A percentile compares a stretch with the other conserved stretches of the same genome.
Evolutionary conservation across 2,888 invertebrate species (phyloP).

Genomic region (Ormyrus nitidulus): DNA sequence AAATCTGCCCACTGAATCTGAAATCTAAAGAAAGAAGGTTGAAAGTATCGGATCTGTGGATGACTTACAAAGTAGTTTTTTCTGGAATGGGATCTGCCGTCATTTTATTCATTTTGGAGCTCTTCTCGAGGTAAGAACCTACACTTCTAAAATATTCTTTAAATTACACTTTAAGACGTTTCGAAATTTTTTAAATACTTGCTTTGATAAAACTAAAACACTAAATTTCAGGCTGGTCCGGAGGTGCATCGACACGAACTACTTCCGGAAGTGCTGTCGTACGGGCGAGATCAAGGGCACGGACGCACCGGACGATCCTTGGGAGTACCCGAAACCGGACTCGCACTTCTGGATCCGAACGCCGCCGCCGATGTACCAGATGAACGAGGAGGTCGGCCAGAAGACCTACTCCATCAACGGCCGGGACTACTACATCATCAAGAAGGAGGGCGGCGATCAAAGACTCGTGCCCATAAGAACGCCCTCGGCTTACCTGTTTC

Average conservation of each 20-base stretch:
- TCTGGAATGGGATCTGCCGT: conserved; percentile 82
- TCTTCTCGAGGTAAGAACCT: conserved; percentile 65
- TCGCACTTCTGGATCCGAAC: conserved; percentile 54
- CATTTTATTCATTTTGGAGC: conserved; percentile 82
- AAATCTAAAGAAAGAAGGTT: conserved; percentile 88
- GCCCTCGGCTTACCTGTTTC: conserved; percentile 87
- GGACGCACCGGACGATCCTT: background rate
- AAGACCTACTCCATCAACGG: conserved; percentile 79
- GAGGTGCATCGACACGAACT: background rate
- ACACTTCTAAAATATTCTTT: too few relatives aligned
- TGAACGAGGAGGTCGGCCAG: conserved; percentile 25
- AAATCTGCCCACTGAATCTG: conserved; percentile 88
- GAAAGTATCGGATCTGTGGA: conserved; percentile 84
- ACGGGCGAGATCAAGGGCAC: conserved; percentile 17
- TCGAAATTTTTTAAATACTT: too few relatives aligned
- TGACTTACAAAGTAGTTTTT: conserved; percentile 87
- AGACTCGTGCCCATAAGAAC: conserved; percentile 84
- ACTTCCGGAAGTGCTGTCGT: conserved; percentile 18
- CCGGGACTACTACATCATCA: conserved; percentile 84
- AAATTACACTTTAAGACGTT: too few relatives aligned
- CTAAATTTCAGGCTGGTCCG: background rate
- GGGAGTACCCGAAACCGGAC: conserved; percentile 35
- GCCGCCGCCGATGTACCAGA: conserved; percentile 54
- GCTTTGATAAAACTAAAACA: too few relatives aligned
- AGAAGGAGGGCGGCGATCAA: conserved; percentile 79